phyloP scores from a whole-genome alignment of 1,140 invertebrate species.

The Berghia stephanieae region DNA sequence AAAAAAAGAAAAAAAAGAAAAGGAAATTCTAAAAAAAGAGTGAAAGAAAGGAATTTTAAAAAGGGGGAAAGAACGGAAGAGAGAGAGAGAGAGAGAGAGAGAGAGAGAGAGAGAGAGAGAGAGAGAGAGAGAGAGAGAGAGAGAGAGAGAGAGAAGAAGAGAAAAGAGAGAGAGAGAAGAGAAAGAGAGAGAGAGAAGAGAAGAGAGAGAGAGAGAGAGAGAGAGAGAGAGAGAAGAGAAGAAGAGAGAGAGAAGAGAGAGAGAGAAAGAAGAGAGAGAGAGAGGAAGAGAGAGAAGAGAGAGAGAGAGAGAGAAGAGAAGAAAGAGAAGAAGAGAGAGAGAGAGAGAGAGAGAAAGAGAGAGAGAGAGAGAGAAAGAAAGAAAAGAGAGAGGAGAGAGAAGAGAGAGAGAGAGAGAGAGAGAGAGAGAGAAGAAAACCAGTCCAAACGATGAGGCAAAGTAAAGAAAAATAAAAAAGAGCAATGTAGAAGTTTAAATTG shows the following conservation, averaged over 20 bases:
- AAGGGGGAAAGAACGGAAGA: not conserved
- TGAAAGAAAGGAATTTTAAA: not conserved
- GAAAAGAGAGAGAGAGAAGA: not conserved
- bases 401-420: not conserved
- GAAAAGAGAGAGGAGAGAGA: not conserved
- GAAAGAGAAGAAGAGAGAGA: not conserved
- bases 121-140: not conserved
- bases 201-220: not conserved
- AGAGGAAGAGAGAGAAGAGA: not conserved
- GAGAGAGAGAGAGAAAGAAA: too few species aligned
- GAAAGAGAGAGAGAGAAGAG: not conserved
- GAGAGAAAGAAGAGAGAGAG: not conserved
- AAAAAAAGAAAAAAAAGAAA: not conserved
- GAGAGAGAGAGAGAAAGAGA: not conserved
- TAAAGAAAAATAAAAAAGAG: too few species aligned
- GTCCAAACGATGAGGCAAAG: too few species aligned
- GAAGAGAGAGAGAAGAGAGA: not conserved
- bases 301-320: constrained; percentile 5
- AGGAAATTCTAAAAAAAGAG: not conserved
- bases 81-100: not conserved
- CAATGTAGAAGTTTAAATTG: too few species aligned
- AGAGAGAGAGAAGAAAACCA: not conserved
- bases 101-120: not conserved
- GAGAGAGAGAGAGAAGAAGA: not conserved
- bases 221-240: constrained; percentile 2